Conservation (phyloP, 2,888 invertebrate species). For the Nymphalis c-album region DNA sequence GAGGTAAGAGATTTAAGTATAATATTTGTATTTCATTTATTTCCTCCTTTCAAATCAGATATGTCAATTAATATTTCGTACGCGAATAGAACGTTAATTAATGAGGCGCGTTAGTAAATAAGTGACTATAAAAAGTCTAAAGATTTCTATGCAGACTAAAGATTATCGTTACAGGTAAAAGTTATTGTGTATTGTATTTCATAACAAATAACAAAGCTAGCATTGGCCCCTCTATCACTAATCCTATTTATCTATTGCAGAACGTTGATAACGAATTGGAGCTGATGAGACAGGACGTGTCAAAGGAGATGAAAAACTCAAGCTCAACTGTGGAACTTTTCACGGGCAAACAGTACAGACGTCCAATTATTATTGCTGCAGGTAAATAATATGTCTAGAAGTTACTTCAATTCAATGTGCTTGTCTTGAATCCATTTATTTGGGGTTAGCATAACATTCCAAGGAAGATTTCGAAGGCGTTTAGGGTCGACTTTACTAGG, state of each 20-base stretch:
- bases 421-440: too few relatives aligned
- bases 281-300: slow-evolving; percentile 63
- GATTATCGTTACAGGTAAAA: too few relatives aligned
- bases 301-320: slow-evolving; percentile 70
- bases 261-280: slow-evolving; percentile 55
- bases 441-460: background rate
- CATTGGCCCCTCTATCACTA: too few relatives aligned
- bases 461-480: background rate
- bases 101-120: too few relatives aligned
- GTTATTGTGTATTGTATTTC: too few relatives aligned
- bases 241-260: slow-evolving; percentile 47
- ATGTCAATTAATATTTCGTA: too few relatives aligned
- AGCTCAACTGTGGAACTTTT: slow-evolving; percentile 72
- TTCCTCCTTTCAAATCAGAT: too few relatives aligned
- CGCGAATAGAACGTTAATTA: too few relatives aligned
- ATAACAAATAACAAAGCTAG: too few relatives aligned
- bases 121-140: too few relatives aligned
- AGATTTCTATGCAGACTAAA: too few relatives aligned
- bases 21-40: background rate
- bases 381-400: slow-evolving; percentile 48
- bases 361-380: slow-evolving; percentile 60
- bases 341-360: slow-evolving; percentile 72
- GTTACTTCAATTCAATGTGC: background rate
- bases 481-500: too few relatives aligned
- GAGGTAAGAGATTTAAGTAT: slow-evolving; percentile 45